Base-by-base conservation (phyloP, 2,888 invertebrate genomes). In the Pammene fasciana region DNA sequence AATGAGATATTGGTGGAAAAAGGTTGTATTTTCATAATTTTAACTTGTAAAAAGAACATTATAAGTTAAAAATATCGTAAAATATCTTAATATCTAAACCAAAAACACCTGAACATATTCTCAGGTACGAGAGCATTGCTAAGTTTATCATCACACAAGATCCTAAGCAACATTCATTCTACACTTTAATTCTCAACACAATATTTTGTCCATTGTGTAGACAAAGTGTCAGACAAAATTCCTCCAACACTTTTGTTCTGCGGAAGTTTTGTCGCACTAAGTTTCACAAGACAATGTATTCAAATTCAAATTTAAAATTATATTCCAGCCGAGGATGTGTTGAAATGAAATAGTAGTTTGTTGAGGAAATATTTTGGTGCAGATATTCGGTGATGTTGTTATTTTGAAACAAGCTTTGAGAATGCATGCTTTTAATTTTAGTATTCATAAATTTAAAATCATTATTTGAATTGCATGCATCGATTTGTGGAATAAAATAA, bases 231-330 rank as follows among this genome's bases (percentile, higher is more conserved):
- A 36, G 46, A 14, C 46, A 36, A 36, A 46, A 14, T 60, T 16
- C 13, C 45, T 60, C 34, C 11, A 18, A 14, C 10, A 48, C 26
- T 60, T 26, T 60, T 48, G 59, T 59, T 59, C 14, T 14, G 10
- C 34, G n/a, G 34, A 59, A 59, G 45, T 57, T 43, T 57, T n/a
- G 59, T 59, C 59, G 34, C 34, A 45, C 59, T 45, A 10, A 43
- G 34, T 59, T 57, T 48, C 36, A 48, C 34, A 43, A 57, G 57
- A 60, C 46, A 14, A 46, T 48, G 14, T 16, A 48, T 48, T 60
- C 14, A 46, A 46, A 46, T 26, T 45, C 34, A 45, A 48, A 14
- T 14, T 14, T 14, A 11, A 48, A 5, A 48, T 34, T 16, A 36
- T 60, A 48, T 60, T 14, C 46, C 26, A 6, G 14, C 45, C 13